Evolutionary conservation across 37 sponge, comb jelly and placozoan species (phyloP), one percentile per base, ranked within the genome.

Genomic region (Tethya wilhelma): DNA sequence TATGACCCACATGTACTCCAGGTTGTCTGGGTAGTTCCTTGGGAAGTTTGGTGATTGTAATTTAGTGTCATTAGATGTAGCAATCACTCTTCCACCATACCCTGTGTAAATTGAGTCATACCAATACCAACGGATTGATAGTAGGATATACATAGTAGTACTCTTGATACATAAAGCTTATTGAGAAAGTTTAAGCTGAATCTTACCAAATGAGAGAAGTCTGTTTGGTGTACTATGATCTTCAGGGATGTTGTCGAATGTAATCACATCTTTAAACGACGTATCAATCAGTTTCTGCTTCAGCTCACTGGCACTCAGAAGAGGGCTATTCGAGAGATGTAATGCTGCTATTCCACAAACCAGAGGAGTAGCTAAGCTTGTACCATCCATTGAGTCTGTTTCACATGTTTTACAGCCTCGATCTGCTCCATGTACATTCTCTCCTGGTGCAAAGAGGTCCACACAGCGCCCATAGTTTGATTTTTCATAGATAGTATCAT

Each of bases 381-480:
- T 92, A 0, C 93, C 88, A 67, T 81, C 84, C 26, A 79, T 44
- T 4, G 40, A 23, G 36, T 55, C 73, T 3, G 66, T 72, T 0
- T 44, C 30, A 40, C 89, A 84, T 56, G 73, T 79, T 0, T 34
- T 42, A 70, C 89, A 83, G 22, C 12, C 41, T 17, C 37, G n/a
- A 44, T 73, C 65, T 44, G 89, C 89, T 5, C 58, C 84, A 0
- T 19, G 56, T 36, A 89, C 66, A 17, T 38, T 44, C 65, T 75
- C 67, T 31, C 85, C 93, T 20, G 93, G 93, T n/a, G 93, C 84
- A 69, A 92, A 81, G 34, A 92, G 74, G 59, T 87, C 81, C 22
- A 92, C 81, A 59, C 93, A 92, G 9, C 19, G 20, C 14, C 93
- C 93, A 44, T 43, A 75, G 59, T 87, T 87, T 7, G 93, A 84